Conservation (phyloP, 2,888 invertebrate species). For the Sesamia inferens region DNA sequence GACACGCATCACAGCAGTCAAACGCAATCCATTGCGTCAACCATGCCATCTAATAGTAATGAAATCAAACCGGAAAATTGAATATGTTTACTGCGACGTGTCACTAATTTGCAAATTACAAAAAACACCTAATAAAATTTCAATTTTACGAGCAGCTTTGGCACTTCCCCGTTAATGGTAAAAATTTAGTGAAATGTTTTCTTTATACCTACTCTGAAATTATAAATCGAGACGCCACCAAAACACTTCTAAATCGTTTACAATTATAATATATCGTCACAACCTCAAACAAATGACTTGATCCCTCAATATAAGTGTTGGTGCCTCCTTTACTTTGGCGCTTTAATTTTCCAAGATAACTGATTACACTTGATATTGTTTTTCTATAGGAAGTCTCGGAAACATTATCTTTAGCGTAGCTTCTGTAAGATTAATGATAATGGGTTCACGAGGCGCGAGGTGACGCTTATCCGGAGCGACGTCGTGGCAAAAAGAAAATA, state of each 20-base stretch:
- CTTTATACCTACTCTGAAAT: neutral
- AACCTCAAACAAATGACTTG: constrained; percentile 57
- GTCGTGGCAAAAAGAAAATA: constrained; percentile 75
- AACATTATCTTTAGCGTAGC: constrained; percentile 82
- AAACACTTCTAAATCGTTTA: constrained; percentile 31
- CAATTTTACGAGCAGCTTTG: too few species aligned
- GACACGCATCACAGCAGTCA: too few species aligned
- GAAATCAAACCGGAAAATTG: neutral
- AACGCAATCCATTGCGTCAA: too few species aligned
- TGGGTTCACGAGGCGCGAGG: constrained; percentile 81
- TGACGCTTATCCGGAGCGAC: constrained; percentile 74
- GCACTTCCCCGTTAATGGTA: too few species aligned
- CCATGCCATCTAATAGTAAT: too few species aligned
- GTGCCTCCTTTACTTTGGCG: constrained; percentile 56
- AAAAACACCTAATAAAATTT: too few species aligned
- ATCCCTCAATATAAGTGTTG: constrained; percentile 62
- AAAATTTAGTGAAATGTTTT: too few species aligned
- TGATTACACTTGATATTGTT: constrained; percentile 77
- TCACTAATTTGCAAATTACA: too few species aligned
- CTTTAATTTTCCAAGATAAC: constrained; percentile 72
- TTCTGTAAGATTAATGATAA: constrained; percentile 85
- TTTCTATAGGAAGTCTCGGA: constrained; percentile 79
- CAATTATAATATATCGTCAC: constrained; percentile 56
- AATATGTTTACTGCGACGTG: neutral
- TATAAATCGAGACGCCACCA: neutral